Evolutionary conservation across 2,888 invertebrate species (phyloP).

Genomic region (Acleris laterana): DNA sequence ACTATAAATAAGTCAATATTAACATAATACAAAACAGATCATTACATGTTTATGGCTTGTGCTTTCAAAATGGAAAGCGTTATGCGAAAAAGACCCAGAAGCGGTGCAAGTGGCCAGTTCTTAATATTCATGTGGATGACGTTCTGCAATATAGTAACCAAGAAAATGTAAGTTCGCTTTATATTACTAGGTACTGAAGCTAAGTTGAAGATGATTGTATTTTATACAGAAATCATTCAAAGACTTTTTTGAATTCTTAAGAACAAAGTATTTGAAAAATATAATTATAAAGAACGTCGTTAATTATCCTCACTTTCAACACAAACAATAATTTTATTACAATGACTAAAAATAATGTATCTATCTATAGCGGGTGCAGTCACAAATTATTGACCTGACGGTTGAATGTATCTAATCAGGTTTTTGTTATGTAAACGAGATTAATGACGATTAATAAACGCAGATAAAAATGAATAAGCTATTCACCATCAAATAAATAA

Average conservation of each 20-base stretch:
- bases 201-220: neutral
- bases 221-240: neutral
- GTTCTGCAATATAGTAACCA: constrained; percentile 47
- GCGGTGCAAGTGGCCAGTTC: constrained; percentile 65
- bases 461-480: too few species aligned
- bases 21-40: constrained; percentile 53
- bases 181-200: too few species aligned
- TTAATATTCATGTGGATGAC: constrained; percentile 69
- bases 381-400: too few species aligned
- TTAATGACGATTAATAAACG: neutral
- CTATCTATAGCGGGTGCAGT: too few species aligned
- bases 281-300: too few species aligned
- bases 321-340: too few species aligned
- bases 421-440: neutral
- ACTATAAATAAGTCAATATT: constrained; percentile 50
- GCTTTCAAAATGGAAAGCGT: constrained; percentile 56
- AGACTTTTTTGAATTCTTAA: too few species aligned
- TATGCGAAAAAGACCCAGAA: constrained; percentile 66
- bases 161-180: neutral
- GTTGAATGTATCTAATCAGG: too few species aligned
- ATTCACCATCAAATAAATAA: too few species aligned
- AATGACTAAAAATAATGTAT: neutral
- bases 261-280: too few species aligned
- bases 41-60: constrained; percentile 48
- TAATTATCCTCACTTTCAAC: too few species aligned